Conservation (phyloP, 2,797 vertebrate species). For the Loris lydekkerianus region DNA sequence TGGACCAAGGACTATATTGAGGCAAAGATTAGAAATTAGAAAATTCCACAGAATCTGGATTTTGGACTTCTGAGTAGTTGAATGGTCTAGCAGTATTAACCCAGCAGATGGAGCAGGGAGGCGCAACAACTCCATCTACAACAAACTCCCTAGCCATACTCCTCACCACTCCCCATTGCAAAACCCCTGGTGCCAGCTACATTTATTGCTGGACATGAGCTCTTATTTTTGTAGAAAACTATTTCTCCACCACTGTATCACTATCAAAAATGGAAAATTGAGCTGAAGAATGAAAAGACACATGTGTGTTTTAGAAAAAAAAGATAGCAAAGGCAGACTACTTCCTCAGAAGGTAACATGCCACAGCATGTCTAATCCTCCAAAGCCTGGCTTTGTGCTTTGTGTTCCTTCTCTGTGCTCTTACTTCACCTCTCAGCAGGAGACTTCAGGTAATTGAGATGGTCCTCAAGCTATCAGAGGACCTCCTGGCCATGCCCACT, state of each 20-base stretch:
- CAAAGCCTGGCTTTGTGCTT: accelerated
- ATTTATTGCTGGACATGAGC: background rate
- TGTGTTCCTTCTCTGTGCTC: background rate
- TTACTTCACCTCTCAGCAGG: background rate
- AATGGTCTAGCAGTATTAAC: background rate
- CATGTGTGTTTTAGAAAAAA: background rate
- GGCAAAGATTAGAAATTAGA: background rate
- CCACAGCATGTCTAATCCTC: background rate
- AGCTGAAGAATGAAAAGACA: background rate
- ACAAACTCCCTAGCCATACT: background rate
- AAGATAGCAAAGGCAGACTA: background rate
- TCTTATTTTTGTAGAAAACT: background rate
- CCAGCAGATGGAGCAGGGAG: background rate
- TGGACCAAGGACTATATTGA: background rate
- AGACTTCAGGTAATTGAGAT: accelerated
- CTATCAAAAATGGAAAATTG: background rate
- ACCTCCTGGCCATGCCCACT: background rate
- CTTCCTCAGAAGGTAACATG: background rate
- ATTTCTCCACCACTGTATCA: background rate
- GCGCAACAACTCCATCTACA: background rate
- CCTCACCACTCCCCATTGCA: background rate
- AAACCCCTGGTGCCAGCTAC: background rate
- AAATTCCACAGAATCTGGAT: no score
- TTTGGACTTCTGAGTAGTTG: background rate
- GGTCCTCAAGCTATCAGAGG: background rate